phyloP scores from a whole-genome alignment of 2,113 vertebrate genomes.

The Puffinus mauretanicus region DNA sequence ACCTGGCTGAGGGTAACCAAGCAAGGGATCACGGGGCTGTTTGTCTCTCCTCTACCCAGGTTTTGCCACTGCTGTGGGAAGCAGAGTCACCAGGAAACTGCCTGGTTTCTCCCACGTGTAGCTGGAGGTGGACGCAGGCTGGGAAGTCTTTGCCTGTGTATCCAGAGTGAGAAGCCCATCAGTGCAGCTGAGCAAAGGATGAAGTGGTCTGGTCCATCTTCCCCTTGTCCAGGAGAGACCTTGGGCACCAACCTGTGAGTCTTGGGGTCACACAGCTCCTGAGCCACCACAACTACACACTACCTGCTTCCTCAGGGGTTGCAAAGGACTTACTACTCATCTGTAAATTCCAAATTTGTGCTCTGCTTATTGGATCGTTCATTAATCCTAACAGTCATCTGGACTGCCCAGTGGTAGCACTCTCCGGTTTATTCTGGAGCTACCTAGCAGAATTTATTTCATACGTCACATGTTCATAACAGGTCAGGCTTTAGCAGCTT shows the following conservation, averaged over 20 bases:
- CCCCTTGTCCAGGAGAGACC: not conserved
- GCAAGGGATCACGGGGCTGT: accelerated
- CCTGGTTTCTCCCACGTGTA: not conserved
- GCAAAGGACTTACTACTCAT: not conserved
- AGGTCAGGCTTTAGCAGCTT: not conserved
- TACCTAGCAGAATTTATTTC: not conserved
- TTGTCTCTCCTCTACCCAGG: not conserved
- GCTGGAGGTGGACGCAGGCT: not conserved
- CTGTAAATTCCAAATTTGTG: not conserved
- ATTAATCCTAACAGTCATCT: not conserved
- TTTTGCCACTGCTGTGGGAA: not conserved
- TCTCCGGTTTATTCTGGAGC: not conserved
- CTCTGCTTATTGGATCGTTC: not conserved
- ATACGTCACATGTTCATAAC: not conserved
- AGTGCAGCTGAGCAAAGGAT: not conserved
- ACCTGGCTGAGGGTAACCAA: not conserved
- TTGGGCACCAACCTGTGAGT: not conserved
- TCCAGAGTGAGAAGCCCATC: not conserved
- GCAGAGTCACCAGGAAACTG: not conserved
- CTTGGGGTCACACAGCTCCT: not conserved
- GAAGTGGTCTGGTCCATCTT: not conserved
- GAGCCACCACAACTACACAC: not conserved
- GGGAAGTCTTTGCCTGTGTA: not conserved
- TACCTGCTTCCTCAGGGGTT: not conserved
- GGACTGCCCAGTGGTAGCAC: not conserved